Evolutionary conservation across 2,797 vertebrate species (phyloP), one percentile per base, ranked within the genome.

Genomic region (Lutjanus campechanus): DNA sequence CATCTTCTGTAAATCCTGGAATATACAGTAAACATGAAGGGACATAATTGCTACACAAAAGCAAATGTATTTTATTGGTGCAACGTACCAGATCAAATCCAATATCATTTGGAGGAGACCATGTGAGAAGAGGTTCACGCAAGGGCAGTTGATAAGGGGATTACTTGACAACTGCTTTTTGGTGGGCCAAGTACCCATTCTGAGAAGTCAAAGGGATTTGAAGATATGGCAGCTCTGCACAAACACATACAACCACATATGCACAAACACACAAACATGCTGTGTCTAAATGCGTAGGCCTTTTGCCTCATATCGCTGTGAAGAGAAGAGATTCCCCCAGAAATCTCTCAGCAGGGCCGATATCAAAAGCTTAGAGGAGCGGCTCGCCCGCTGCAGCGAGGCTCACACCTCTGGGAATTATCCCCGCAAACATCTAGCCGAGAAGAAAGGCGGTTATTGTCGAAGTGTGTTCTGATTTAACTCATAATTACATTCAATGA

Each of bases 381-480:
- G 4, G 58, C 69, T 65, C 25, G 69, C 22, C 77, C 72, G 83
- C 83, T 29, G 81, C 79, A 77, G 77, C 41, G 29, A 61, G 80
- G 76, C 76, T 84, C 72, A 43, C 58, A 77, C 88, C 85, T 79
- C 78, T 65, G 89, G 89, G 91, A 90, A 91, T 90, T 81, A 84
- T 81, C 67, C 58, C 49, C 55, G 74, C 79, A 79, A 87, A 88
- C 79, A 71, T 50, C 65, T 17, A 80, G 77, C 63, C 10, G 40
- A 79, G 68, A 83, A 84, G 63, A 92, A 79, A 89, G 66, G 22
- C 49, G 0, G 69, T 65, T 77, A 81, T 74, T 81, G 75, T 73
- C 62, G 59, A 82, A 80, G 81, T 22, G 69, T 40, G 73, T 71
- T 91, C 81, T 59, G 53, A 79, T 84, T 81, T 55, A 74, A 91